Percentiles rank a stretch among this genome's conserved stretches.
These are phyloP conservation scores for Avahi laniger DNA, from an alignment of 2,797 vertebrate species.

Conservation along the genomic window DNA sequence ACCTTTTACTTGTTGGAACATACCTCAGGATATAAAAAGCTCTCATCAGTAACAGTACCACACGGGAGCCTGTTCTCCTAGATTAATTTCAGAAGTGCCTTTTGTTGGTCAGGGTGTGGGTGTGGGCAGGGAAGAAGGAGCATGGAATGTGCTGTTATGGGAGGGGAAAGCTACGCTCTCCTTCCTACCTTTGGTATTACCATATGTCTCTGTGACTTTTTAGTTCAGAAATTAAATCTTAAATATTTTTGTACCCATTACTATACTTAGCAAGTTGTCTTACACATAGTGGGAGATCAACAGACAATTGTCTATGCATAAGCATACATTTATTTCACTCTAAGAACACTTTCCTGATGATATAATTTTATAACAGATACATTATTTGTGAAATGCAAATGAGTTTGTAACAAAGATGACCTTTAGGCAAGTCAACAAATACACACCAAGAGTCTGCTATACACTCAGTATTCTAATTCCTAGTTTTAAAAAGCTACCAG, in stretches of 20 bases:
- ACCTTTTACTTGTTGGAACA: background rate
- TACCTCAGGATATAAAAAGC: background rate
- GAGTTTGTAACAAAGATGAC: background rate
- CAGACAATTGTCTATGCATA: background rate
- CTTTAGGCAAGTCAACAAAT: background rate
- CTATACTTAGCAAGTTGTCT: background rate
- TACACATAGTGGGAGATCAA: background rate
- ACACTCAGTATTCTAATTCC: background rate
- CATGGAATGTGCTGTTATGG: background rate
- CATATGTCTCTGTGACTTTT: background rate
- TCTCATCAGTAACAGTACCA: background rate
- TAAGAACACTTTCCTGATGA: background rate
- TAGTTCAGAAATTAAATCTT: background rate
- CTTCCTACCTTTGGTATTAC: background rate
- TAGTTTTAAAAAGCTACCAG: background rate
- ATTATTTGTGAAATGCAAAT: background rate
- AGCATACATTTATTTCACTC: background rate
- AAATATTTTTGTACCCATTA: background rate
- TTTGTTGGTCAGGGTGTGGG: background rate
- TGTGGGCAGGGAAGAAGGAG: background rate
- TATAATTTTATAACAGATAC: background rate
- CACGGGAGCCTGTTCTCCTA: background rate
- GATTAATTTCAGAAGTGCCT: background rate
- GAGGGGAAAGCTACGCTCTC: background rate
- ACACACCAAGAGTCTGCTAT: background rate